phyloP scores from a whole-genome alignment of 2,797 vertebrate species.

The Spea hammondii region DNA sequence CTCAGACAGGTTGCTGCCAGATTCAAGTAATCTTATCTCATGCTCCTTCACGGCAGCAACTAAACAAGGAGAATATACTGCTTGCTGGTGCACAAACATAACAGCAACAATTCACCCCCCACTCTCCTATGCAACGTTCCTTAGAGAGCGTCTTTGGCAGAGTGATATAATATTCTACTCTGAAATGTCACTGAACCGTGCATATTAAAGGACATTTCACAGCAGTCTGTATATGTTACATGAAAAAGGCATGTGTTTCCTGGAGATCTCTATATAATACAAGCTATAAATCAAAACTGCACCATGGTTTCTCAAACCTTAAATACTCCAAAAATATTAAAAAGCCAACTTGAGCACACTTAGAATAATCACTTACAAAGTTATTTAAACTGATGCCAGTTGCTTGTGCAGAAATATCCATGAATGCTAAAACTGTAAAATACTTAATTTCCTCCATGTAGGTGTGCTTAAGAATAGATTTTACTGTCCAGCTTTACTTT shows the following conservation, averaged over 20 bases:
- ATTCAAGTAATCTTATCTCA: conserved; percentile 55
- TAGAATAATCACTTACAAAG: too few relatives aligned
- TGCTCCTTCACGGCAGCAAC: conserved; percentile 26
- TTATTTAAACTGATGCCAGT: too few relatives aligned
- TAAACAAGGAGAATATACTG: background rate
- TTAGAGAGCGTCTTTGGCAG: conserved; percentile 31
- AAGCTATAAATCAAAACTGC: too few relatives aligned
- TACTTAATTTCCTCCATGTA: too few relatives aligned
- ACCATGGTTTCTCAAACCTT: too few relatives aligned
- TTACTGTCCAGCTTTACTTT: too few relatives aligned
- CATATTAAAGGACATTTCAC: conserved; percentile 7
- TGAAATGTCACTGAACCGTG: background rate
- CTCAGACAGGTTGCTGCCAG: conserved; percentile 57
- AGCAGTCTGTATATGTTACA: background rate
- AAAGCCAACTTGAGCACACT: too few relatives aligned
- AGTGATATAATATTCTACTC: conserved; percentile 4
- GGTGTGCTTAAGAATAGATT: too few relatives aligned
- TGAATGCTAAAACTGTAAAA: too few relatives aligned
- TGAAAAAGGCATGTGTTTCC: conserved; percentile 4
- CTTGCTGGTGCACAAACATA: background rate
- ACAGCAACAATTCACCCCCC: background rate
- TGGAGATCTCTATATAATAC: too few relatives aligned
- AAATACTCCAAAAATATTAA: too few relatives aligned
- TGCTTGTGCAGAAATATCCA: too few relatives aligned
- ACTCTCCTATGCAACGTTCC: conserved; percentile 11